Evolutionary conservation across 2,888 invertebrate genomes (phyloP), one percentile per base, ranked within the genome.

Genomic region (Sclerodermus sp.): DNA sequence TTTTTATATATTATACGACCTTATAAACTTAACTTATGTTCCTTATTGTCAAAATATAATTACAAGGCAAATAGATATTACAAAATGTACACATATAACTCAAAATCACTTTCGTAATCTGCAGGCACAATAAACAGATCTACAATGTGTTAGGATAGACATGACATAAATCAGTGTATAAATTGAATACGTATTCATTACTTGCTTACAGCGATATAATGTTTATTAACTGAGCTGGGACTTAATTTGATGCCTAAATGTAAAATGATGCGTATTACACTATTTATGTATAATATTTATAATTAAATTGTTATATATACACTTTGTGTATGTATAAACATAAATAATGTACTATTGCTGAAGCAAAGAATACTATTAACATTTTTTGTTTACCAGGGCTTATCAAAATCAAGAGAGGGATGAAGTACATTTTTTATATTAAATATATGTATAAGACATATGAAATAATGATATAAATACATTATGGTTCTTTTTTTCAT

Each of bases 71-170:
- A 58, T 4, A 59, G 72, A 73, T 73, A 71, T 71, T 75, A 76
- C 73, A 75, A 75, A 76, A 75, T 76, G 69, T 76, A 76, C 75
- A 76, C 61, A 62, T 69, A 66, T 61, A 64, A 42, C 52, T 66
- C 58, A 57, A 68, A 71, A 69, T 67, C 62, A 63, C 54, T 67
- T 62, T 60, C 56, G 52, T 59, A 55, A 55, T 46, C 44, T 34
- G 13, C 34, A 37, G 49, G 45, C 51, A 34, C 37, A 41, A 34
- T 57, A 45, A 60, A 62, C 65, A 69, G 66, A 70, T 66, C 65
- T 67, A 55, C 53, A 56, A 60, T 45, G 52, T 58, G 57, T 60
- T 47, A 43, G 41, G 34, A 38, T 45, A 39, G 38, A 48, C 48
- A 47, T 51, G 46, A 53, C 43, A 32, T 36, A 17, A n/a, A 17